Conservation (phyloP, 2,797 vertebrate genomes). For the Bucorvus abyssinicus region DNA sequence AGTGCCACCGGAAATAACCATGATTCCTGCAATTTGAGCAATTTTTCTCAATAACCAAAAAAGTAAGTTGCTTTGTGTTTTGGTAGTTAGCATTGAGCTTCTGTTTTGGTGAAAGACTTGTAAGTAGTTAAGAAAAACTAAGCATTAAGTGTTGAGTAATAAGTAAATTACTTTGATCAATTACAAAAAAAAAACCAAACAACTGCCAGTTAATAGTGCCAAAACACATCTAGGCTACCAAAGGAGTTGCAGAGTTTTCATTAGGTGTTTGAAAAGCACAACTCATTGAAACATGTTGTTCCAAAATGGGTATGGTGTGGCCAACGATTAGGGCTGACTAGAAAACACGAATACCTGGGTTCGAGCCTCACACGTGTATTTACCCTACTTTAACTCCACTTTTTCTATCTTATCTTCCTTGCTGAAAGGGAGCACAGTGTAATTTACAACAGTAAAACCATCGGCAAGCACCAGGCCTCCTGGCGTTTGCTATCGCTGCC, state of each 20-base stretch:
- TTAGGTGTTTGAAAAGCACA: background rate
- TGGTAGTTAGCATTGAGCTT: background rate
- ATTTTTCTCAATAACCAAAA: background rate
- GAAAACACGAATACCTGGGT: background rate
- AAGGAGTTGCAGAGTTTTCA: background rate
- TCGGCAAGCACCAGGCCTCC: background rate
- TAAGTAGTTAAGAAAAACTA: background rate
- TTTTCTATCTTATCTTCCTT: background rate
- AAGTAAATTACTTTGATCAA: background rate
- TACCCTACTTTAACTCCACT: background rate
- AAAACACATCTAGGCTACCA: background rate
- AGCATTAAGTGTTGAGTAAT: background rate
- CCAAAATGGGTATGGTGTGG: fast-evolving
- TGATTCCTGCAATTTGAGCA: fast-evolving
- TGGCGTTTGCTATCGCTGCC: background rate
- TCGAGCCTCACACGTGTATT: background rate
- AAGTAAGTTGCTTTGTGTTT: background rate
- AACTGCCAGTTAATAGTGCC: background rate
- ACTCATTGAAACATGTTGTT: background rate
- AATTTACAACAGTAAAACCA: fast-evolving
- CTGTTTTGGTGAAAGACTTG: background rate
- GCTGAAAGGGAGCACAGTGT: fast-evolving
- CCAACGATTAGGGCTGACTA: fast-evolving
- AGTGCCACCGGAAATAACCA: fast-evolving
- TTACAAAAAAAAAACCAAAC: background rate